Evolutionary conservation across 2,888 invertebrate genomes (phyloP), one percentile per base, ranked within the genome.

Genomic region (Netelia melanura): DNA sequence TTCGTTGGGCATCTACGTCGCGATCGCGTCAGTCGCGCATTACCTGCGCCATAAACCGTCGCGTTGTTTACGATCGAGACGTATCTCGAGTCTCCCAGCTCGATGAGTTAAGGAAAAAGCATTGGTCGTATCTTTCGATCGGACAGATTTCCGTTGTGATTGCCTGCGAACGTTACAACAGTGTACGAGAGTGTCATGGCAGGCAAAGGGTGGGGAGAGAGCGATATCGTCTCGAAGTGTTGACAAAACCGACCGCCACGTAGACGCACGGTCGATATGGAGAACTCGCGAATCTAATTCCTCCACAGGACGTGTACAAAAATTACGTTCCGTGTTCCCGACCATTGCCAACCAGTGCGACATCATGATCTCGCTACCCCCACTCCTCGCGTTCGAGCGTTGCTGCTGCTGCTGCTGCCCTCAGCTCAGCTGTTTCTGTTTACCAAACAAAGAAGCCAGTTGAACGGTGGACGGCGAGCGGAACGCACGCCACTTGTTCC

Each of bases 351-450:
- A 74, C 74, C 64, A 71, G 14, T 56, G 56, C 68, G 76, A 44
- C 76, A 71, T 64, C 70, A 68, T 67, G 70, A 58, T 17, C 81
- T 67, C 43, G 65, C 61, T 62, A 30, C 70, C 83, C 82, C 86
- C 87, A 75, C 86, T 68, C 70, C 68, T 56, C 11, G 62, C 68
- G 43, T 11, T 72, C 43, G 38, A 25, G 44, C 61, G 58, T 54
- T 56, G 71, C 75, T 3, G 56, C 74, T 54, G 25, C 85, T 56
- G 71, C 75, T 3, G 56, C 74, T 54, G 25, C 85, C 86, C 86
- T 84, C 87, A 87, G 89, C 92, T 92, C 93, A 93, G 93, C 93
- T 93, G 93, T 92, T 93, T 92, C 93, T 93, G 93, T 93, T 93
- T 93, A 93, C 93, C 91, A 93, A 93, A 93, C 93, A 93, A 93